These are phyloP conservation scores for Trissolcus brochymenae DNA, from an alignment of 2,888 invertebrate genomes.

Conservation along the genomic window DNA sequence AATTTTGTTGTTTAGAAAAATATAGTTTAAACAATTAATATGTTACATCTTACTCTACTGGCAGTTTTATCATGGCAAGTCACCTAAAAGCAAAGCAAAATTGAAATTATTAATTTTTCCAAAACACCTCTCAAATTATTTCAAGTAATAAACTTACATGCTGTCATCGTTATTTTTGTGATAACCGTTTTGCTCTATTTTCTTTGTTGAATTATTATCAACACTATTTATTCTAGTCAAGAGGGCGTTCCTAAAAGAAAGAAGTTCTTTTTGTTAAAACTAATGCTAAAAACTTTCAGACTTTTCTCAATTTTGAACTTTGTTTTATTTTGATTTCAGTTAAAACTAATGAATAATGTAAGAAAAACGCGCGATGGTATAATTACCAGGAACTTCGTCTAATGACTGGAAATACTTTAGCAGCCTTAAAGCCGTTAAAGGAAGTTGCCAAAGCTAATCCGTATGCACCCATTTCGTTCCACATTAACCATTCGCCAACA, in stretches of 20 bases:
- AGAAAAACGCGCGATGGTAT: not conserved
- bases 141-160: constrained; percentile 16
- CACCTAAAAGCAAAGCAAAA: not conserved
- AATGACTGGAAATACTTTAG: constrained; percentile 74
- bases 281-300: too few relatives aligned
- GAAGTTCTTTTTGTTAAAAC: not conserved
- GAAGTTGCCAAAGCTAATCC: constrained; percentile 77
- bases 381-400: constrained; percentile 71
- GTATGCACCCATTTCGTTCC: constrained; percentile 82
- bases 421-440: constrained; percentile 80
- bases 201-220: constrained; percentile 25
- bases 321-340: not conserved
- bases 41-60: not conserved
- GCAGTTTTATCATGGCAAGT: not conserved
- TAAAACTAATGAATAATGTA: not conserved
- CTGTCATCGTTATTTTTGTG: constrained; percentile 32
- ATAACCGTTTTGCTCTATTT: constrained; percentile 45
- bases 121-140: not conserved
- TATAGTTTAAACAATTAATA: too few relatives aligned
- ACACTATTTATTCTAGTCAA: constrained; percentile 29
- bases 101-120: not conserved
- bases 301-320: not conserved
- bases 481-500: constrained; percentile 81
- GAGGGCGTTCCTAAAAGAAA: constrained; percentile 41
- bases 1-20: not conserved